Evolutionary conservation across 1,140 invertebrate species (phyloP).

Genomic region (Trichonephila clavata): DNA sequence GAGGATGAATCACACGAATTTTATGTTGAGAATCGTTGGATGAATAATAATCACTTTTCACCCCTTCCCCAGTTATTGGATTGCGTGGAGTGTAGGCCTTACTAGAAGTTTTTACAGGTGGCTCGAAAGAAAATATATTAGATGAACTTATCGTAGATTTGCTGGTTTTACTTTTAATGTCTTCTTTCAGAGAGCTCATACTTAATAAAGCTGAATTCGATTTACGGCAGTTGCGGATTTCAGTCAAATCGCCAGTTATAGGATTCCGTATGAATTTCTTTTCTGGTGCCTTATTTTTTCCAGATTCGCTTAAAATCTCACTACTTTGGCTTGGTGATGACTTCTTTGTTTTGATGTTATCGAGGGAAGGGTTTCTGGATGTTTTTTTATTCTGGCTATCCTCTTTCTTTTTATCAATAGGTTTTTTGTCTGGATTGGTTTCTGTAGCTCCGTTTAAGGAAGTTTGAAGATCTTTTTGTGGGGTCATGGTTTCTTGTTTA

Average conservation of each 20-base stretch:
- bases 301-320: neutral
- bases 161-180: neutral
- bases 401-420: neutral
- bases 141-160: too few relatives aligned
- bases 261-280: conserved; percentile 23
- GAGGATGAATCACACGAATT: conserved; percentile 1
- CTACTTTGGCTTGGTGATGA: neutral
- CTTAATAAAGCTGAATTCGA: neutral
- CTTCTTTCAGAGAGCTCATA: neutral
- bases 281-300: neutral
- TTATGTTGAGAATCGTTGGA: neutral
- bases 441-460: neutral
- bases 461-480: neutral
- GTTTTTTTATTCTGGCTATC: neutral
- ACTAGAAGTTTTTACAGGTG: neutral
- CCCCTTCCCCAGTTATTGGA: conserved; percentile 38
- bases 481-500: neutral
- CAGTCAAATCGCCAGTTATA: conserved; percentile 8
- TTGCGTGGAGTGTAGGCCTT: neutral
- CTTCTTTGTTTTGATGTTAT: neutral
- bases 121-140: neutral
- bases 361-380: neutral
- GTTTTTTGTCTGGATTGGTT: neutral
- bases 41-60: neutral
- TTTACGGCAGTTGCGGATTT: neutral